Base-by-base conservation (phyloP, 2,888 invertebrate genomes). In the Zhuqinia jingwanae region DNA sequence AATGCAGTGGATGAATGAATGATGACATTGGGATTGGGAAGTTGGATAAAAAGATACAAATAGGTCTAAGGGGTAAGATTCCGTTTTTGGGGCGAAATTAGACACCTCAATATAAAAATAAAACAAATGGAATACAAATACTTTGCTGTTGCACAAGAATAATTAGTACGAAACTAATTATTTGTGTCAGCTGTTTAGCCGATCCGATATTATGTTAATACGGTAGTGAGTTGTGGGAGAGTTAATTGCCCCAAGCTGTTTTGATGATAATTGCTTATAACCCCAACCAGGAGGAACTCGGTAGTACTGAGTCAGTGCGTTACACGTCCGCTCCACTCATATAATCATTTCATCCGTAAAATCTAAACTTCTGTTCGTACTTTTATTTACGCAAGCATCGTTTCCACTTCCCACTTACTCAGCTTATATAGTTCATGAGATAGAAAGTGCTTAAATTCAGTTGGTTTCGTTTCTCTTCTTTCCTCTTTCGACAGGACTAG, bases 401-500 rank as follows among this genome's bases (percentile, higher is more conserved):
- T n/a, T n/a, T 47, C n/a, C 47, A 3, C 47, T n/a, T 47, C 8
- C 13, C 47, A 15, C 47, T 2, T 47, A 11, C 47, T 47, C 47
- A 47, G 3, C 47, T 47, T n/a, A n/a, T n/a, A n/a, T n/a, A n/a
- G n/a, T 6, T 36, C 53, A 53, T 53, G 2, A 53, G 15, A 11
- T 60, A 27, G 60, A 2, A 58, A 58, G 20, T 36, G 42, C 45
- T 36, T 50, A 73, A 50, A 73, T 47, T 25, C 63, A 45, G 22
- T 42, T 0, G 36, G 3, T 45, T 45, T 63, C 13, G 25, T 56
- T 20, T 53, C 36, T 22, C 0, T 70, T 60, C 53, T 27, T 27
- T 42, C 42, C 17, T 2, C 30, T 30, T 58, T 45, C 36, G 1
- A 53, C 50, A 56, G 86, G 75, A 36, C 70, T 81, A n/a, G 86